Percentiles rank a stretch among this genome's conserved stretches.
Evolutionary conservation across 1,140 invertebrate species (phyloP).

Genomic region (Pygmarrhopalites habei): DNA sequence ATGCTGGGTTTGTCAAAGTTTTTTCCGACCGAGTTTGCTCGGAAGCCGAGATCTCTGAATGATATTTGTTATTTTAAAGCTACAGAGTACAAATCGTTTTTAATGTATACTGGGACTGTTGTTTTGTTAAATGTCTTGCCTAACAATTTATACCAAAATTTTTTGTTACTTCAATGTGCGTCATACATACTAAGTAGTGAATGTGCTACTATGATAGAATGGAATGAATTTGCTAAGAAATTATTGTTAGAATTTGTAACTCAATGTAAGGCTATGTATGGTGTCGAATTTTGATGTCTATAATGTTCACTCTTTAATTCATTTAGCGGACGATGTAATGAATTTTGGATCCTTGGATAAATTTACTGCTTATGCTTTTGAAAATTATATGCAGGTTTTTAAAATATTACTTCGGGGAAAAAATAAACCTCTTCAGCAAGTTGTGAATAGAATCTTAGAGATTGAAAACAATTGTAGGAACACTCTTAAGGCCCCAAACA

Average conservation of each 20-base stretch:
- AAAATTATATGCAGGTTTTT: too few relatives aligned
- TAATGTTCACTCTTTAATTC: too few relatives aligned
- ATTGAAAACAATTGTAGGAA: slow-evolving; percentile 31
- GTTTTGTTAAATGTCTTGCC: slow-evolving; percentile 41
- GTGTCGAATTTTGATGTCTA: neutral
- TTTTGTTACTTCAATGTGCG: slow-evolving; percentile 42
- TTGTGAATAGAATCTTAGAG: too few relatives aligned
- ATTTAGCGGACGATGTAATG: slow-evolving; percentile 6
- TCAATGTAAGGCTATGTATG: slow-evolving; percentile 38
- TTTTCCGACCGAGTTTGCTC: slow-evolving; percentile 38
- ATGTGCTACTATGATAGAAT: neutral
- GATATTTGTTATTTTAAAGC: slow-evolving; percentile 44
- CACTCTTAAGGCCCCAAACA: too few relatives aligned
- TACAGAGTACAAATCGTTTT: slow-evolving; percentile 44
- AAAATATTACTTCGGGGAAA: slow-evolving; percentile 10
- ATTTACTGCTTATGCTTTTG: slow-evolving; percentile 13
- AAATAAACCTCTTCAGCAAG: slow-evolving; percentile 38
- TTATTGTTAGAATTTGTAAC: slow-evolving; percentile 42
- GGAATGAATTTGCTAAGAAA: slow-evolving; percentile 5
- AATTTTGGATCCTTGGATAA: slow-evolving; percentile 9
- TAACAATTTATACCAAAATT: slow-evolving; percentile 42
- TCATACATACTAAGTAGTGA: slow-evolving; percentile 38
- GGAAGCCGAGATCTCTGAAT: slow-evolving; percentile 43
- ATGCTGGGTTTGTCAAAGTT: neutral
- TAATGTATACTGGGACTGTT: slow-evolving; percentile 45